These are phyloP conservation scores for Adelognathus sp. DNA, from an alignment of 2,888 invertebrate species.

Conservation along the genomic window DNA sequence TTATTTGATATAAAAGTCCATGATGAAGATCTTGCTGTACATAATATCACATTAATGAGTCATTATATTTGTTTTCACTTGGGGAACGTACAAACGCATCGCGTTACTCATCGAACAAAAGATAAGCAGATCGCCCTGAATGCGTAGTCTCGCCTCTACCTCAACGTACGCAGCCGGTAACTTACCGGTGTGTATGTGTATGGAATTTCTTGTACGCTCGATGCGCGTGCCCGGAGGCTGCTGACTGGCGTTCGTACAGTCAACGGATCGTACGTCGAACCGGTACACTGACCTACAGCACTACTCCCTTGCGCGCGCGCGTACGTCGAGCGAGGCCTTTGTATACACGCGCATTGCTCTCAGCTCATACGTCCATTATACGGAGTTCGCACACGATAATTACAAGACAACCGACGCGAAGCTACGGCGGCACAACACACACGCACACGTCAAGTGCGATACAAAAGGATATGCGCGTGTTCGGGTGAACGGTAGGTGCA, in stretches of 20 bases:
- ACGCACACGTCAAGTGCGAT: slow-evolving; percentile 16
- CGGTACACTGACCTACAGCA: slow-evolving; percentile 72
- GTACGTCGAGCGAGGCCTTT: slow-evolving; percentile 43
- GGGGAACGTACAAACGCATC: no score
- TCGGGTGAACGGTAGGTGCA: neutral
- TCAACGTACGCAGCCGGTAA: neutral
- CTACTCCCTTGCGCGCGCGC: slow-evolving; percentile 47
- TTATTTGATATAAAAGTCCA: no score
- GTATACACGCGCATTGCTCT: slow-evolving; percentile 64
- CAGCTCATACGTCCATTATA: slow-evolving; percentile 69
- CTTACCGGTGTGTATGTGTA: neutral
- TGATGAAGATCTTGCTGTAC: no score
- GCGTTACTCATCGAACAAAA: slow-evolving; percentile 49
- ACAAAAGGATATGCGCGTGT: slow-evolving; percentile 5
- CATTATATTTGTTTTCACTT: no score
- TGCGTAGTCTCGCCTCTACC: slow-evolving; percentile 51
- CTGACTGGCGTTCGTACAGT: slow-evolving; percentile 58
- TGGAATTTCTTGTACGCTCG: neutral
- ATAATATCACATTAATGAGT: no score
- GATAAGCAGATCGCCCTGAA: slow-evolving; percentile 58
- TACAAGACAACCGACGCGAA: slow-evolving; percentile 60
- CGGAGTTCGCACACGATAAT: slow-evolving; percentile 70
- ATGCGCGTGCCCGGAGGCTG: slow-evolving; percentile 39
- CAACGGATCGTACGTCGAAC: slow-evolving; percentile 67
- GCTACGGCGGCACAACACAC: slow-evolving; percentile 20